Percentiles rank a stretch among this genome's conserved stretches.
These are phyloP conservation scores for Latrodectus geometricus DNA, from an alignment of 1,140 invertebrate species.

Conservation along the genomic window DNA sequence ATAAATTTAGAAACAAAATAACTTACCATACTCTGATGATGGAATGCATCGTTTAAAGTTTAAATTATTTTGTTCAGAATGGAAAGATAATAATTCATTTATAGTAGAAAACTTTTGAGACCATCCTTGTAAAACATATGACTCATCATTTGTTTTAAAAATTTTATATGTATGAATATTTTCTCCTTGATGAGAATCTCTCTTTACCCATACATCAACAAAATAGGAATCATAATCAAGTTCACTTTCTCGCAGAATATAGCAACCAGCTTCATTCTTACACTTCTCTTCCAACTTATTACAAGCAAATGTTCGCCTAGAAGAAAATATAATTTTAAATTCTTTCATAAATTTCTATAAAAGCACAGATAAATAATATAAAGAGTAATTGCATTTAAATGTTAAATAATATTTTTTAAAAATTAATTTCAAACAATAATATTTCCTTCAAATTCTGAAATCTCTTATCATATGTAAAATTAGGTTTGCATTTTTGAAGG, in stretches of 20 bases:
- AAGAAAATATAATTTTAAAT: neutral
- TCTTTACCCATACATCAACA: slow-evolving; percentile 79
- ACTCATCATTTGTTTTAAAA: slow-evolving; percentile 70
- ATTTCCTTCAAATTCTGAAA: no score
- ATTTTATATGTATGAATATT: slow-evolving; percentile 75
- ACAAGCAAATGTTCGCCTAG: slow-evolving; percentile 83
- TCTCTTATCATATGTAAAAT: no score
- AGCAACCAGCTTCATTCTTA: slow-evolving; percentile 80
- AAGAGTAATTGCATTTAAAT: no score
- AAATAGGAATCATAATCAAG: slow-evolving; percentile 81
- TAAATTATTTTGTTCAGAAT: slow-evolving; percentile 71
- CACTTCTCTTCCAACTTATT: slow-evolving; percentile 83
- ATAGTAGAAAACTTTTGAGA: slow-evolving; percentile 74
- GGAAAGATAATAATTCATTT: slow-evolving; percentile 74
- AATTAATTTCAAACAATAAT: no score
- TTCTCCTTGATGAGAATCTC: slow-evolving; percentile 69
- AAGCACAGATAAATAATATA: no score
- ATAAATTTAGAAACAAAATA: neutral
- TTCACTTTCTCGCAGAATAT: slow-evolving; percentile 84
- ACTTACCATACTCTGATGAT: slow-evolving; percentile 85
- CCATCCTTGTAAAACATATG: slow-evolving; percentile 72
- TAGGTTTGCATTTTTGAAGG: no score
- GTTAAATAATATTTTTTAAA: no score
- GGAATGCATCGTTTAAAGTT: slow-evolving; percentile 79
- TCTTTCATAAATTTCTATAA: no score